Conservation (phyloP, 2,888 invertebrate species). For the Smittia aterrima region DNA sequence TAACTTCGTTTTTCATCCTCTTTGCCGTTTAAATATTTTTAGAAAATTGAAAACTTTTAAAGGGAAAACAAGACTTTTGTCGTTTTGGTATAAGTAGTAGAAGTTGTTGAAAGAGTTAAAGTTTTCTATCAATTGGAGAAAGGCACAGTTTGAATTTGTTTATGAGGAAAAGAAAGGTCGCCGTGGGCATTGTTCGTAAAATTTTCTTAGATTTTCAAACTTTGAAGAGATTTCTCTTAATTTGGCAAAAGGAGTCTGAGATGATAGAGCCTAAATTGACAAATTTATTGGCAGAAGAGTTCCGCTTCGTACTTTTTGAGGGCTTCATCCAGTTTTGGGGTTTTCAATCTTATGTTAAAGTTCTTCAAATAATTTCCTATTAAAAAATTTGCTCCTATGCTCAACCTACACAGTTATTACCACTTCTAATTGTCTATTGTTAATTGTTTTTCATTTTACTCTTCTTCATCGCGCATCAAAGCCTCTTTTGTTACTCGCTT, state of each 20-base stretch:
- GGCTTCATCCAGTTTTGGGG: background rate
- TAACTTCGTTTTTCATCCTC: background rate
- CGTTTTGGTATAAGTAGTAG: background rate
- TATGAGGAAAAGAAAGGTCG: background rate
- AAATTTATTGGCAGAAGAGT: no score
- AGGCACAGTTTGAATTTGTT: conserved; percentile 6
- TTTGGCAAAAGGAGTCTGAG: background rate
- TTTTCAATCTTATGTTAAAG: conserved; percentile 4
- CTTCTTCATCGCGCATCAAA: background rate
- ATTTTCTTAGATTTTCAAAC: background rate
- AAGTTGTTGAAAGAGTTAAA: background rate
- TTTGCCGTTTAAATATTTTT: background rate
- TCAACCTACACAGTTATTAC: conserved; percentile 3
- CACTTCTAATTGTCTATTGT: background rate
- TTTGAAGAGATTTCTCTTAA: background rate
- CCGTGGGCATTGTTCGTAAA: background rate
- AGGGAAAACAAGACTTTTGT: background rate
- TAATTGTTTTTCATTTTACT: background rate
- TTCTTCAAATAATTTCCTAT: background rate
- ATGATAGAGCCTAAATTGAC: background rate
- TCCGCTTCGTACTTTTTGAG: no score
- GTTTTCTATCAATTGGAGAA: background rate
- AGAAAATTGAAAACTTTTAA: background rate
- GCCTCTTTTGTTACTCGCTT: no score
- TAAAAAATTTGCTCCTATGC: background rate